Conservation (phyloP, 2,797 vertebrate species). For the Eulemur albifrons region DNA sequence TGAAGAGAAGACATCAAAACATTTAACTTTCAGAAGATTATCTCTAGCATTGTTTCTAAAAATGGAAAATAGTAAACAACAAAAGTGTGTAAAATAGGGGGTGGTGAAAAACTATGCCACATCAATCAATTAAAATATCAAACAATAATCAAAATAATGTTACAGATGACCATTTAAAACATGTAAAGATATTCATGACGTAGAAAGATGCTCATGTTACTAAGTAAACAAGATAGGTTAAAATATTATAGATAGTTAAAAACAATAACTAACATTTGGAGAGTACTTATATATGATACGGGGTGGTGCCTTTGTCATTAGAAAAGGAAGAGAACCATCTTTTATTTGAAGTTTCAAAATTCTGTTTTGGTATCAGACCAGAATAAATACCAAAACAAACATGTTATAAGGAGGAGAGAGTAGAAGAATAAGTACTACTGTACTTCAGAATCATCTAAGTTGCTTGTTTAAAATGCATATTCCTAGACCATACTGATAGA, state of each 20-base stretch:
- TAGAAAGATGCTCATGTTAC: conserved; percentile 25
- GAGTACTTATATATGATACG: not conserved
- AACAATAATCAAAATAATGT: conserved; percentile 14
- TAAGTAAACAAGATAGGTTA: conserved; percentile 7
- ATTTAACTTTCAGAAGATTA: conserved; percentile 8
- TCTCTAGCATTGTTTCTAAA: conserved; percentile 1
- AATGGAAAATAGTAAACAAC: not conserved
- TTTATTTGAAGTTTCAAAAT: conserved; percentile 40
- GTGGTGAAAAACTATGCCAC: not conserved
- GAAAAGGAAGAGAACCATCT: conserved; percentile 9
- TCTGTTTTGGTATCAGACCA: conserved; percentile 15
- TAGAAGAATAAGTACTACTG: not conserved
- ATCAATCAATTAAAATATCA: not conserved
- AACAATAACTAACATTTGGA: conserved; percentile 3
- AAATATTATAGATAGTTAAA: conserved; percentile 3
- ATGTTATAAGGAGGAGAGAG: not conserved
- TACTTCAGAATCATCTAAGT: not conserved
- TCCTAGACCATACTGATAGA: not conserved
- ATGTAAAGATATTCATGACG: conserved; percentile 2
- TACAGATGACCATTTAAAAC: not conserved
- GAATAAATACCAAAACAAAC: conserved; percentile 43
- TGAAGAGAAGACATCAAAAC: conserved; percentile 31
- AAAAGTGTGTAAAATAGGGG: not conserved
- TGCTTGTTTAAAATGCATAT: conserved; percentile 27
- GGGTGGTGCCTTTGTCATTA: not conserved